Evolutionary conservation across 2,797 vertebrate species (phyloP), one percentile per base, ranked within the genome.

Genomic region (Aulostomus chinensis): DNA sequence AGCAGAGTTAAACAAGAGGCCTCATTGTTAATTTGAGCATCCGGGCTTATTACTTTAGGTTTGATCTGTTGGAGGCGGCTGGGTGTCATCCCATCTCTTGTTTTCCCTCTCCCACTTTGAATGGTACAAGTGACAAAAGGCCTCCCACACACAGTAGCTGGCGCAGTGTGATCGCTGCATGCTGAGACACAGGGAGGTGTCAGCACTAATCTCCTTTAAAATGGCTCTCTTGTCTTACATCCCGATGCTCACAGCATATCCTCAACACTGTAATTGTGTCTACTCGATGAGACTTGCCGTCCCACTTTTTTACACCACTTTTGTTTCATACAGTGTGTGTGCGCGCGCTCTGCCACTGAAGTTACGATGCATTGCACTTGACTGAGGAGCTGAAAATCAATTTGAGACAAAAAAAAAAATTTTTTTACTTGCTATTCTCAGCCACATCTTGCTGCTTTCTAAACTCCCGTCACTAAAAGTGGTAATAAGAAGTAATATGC

Each of bases 141-240:
- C 86, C 86, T 89, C 86, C 90, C 88, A 88, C 88, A 85, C 86
- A 86, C 81, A 77, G 78, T 76, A 61, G 81, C 80, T 53, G 73
- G 56, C 67, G 31, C 84, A 63, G 80, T 89, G 84, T 87, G 89
- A 90, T 90, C 88, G 73, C 79, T 69, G 81, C 83, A 80, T 63
- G 79, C 80, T 61, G 83, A 87, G 83, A 87, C 86, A 80, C 88
- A 64, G 84, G 77, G 82, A 89, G 84, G 83, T 86, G 89, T 90
- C 89, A 86, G 79, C 80, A 65, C 80, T 90, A 89, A 91, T 90
- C 86, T 91, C 74, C 84, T 88, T 84, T 86, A 82, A 86, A 88
- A 86, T 83, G 87, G 57, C 76, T 87, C 86, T 86, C 83, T 88
- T 86, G 87, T 89, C 89, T 89, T 80, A 80, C 83, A 81, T 67